Evolutionary conservation across 2,797 vertebrate species (phyloP), one percentile per base, ranked within the genome.

Genomic region (Tadarida brasiliensis): DNA sequence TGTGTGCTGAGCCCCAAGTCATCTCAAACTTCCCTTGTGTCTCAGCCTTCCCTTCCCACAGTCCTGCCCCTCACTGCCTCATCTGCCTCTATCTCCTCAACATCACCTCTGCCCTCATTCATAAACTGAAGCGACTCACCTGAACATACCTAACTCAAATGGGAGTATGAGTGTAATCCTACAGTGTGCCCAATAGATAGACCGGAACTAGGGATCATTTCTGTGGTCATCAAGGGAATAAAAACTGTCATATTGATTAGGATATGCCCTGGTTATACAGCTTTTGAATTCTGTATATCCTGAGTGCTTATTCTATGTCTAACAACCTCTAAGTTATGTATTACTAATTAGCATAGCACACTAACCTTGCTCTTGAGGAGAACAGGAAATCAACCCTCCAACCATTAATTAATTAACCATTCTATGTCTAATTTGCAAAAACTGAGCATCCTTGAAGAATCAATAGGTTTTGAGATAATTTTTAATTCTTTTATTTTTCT

Each of bases 131-230:
- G 61, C 28, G 49, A 92, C n/a, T 92, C 26, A 74, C 19, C 19
- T 59, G 11, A 57, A 47, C 20, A 61, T 19, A 4, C 10, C 2
- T 17, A 57, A 57, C 6, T 61, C 44, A 39, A 85, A 78, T 1
- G 1, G 28, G 5, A 33, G 7, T 47, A 77, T 3, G 20, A 24
- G 0, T 15, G 11, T 6, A 33, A 5, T 57, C 24, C 19, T 28
- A 56, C 1, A 28, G 7, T 54, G 28, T 44, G 6, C 7, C 3
- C 24, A 35, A 3, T 1, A 65, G 24, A 19, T 33, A 7, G 9
- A 5, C 8, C 44, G 11, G 0, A 1, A 33, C 33, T 68, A 26
- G 10, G 47, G 47, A 61, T 0, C 2, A 30, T 33, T 0, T 5
- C 22, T 44, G 8, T 14, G 22, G 11, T 56, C 63, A 17, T 30